A percentile compares a stretch with the other conserved stretches of the same genome.
Evolutionary conservation across 2,888 invertebrate species (phyloP).

Genomic region (Meteorus cinctellus): DNA sequence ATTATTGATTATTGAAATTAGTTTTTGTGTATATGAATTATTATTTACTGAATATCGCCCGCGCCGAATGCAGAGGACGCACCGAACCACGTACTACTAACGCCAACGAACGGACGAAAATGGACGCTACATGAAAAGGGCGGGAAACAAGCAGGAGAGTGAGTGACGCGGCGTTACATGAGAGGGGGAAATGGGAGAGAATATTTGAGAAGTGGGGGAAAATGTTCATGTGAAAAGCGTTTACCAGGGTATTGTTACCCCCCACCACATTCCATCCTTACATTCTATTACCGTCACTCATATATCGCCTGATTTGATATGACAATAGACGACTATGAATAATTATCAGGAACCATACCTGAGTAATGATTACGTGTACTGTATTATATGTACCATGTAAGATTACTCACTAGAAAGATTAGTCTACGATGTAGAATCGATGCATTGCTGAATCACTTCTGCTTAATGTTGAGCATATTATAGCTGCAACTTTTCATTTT

Average conservation of each 20-base stretch:
- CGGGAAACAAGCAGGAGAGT: constrained; percentile 50
- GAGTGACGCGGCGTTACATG: neutral
- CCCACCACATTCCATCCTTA: neutral
- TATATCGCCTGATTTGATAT: neutral
- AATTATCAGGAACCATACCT: neutral
- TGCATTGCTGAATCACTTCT: no score
- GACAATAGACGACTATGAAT: neutral
- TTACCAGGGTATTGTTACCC: neutral
- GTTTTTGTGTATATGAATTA: constrained; percentile 8
- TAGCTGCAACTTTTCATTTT: no score
- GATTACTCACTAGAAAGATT: no score
- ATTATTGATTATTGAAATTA: constrained; percentile 5
- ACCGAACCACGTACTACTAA: constrained; percentile 38
- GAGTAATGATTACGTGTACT: neutral
- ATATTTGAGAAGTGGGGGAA: neutral
- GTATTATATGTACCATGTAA: no score
- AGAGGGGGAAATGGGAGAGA: neutral
- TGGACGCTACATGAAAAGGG: constrained; percentile 54
- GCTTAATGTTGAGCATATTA: no score
- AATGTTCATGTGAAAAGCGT: neutral
- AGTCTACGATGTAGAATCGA: no score
- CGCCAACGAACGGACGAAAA: constrained; percentile 44
- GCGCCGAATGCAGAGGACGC: constrained; percentile 48
- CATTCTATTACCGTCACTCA: neutral
- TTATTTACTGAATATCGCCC: constrained; percentile 23